Evolutionary conservation across 2,797 vertebrate species (phyloP), one percentile per base, ranked within the genome.

Genomic region (Chrysocyon brachyurus): DNA sequence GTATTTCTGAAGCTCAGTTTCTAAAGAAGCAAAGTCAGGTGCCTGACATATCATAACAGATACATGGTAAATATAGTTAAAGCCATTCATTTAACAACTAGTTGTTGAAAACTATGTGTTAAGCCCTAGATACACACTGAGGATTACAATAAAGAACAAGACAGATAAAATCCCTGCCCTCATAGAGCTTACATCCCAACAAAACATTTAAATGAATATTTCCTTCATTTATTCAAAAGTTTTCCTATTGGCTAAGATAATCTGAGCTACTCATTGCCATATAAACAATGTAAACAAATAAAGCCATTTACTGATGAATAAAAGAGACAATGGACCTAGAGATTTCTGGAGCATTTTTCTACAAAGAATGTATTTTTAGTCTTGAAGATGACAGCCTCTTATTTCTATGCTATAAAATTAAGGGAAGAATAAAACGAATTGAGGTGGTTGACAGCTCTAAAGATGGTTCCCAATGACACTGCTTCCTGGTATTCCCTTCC

Each of bases 1-100:
- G 15, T 75, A 81, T 94, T 81, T 92, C 66, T 86, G 54, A 66
- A 26, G 40, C 15, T 91, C 52, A 15, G 5, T 70, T 96, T 89
- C 75, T 83, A 66, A 84, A 81, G 64, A 24, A 64, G 26, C 73
- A 11, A 57, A 26, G 21, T 56, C n/a, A 56, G 75, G 46, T 64
- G 28, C 2, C 33, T 33, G 15, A 22, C 14, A 33, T 21, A 46
- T 54, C 68, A n/a, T 46, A 61, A 54, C 12, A 73, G 75, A 83
- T 31, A 14, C 26, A 33, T 11, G 12, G 9, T 70, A 90, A 75
- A 63, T 46, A 59, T 10, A 73, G 28, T 49, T 49, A 46, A 90
- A 92, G 16, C 2, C 46, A 33, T 64, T 68, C 31, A 52, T 56
- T 90, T 57, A 36, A 46, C 54, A 82, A n/a, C 72, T 63, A 22